phyloP scores from a whole-genome alignment of 2,888 invertebrate species.

The Agriopis leucophaearia region DNA sequence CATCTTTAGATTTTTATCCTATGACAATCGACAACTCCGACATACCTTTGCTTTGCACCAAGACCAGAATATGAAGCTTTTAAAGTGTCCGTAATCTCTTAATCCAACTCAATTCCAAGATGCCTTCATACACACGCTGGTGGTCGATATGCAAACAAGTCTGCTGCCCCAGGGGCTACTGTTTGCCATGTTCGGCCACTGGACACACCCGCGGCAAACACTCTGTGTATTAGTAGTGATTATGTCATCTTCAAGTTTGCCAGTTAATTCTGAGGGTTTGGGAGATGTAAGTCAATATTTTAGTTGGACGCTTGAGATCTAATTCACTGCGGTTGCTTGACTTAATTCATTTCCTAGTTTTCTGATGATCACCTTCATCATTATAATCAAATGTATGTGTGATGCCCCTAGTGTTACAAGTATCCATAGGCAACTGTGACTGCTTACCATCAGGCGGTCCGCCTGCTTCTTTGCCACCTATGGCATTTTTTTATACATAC shows the following conservation, averaged over 20 bases:
- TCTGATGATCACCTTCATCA: too few relatives aligned
- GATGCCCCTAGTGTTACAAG: too few relatives aligned
- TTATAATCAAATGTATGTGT: too few relatives aligned
- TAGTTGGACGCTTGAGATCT: background rate
- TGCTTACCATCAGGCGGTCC: too few relatives aligned
- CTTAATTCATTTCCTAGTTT: too few relatives aligned
- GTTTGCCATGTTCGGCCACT: conserved; percentile 11
- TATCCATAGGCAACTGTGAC: too few relatives aligned
- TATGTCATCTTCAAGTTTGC: conserved; percentile 26
- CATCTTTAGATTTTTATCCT: too few relatives aligned
- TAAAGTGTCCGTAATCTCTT: conserved; percentile 14
- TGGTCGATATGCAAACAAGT: conserved; percentile 30
- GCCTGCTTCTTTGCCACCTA: too few relatives aligned
- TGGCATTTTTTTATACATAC: too few relatives aligned
- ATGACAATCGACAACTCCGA: too few relatives aligned
- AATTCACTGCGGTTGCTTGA: background rate
- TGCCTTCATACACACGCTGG: conserved; percentile 17
- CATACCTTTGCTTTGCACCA: too few relatives aligned
- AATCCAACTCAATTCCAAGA: conserved; percentile 23
- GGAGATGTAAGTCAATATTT: conserved; percentile 13
- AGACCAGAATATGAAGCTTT: background rate
- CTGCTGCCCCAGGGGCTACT: background rate
- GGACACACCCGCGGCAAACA: conserved; percentile 32
- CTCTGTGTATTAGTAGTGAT: conserved; percentile 39
- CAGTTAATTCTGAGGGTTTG: conserved; percentile 6